Evolutionary conservation across 1,140 invertebrate genomes (phyloP).

Genomic region (Paraescarpia echinospica): DNA sequence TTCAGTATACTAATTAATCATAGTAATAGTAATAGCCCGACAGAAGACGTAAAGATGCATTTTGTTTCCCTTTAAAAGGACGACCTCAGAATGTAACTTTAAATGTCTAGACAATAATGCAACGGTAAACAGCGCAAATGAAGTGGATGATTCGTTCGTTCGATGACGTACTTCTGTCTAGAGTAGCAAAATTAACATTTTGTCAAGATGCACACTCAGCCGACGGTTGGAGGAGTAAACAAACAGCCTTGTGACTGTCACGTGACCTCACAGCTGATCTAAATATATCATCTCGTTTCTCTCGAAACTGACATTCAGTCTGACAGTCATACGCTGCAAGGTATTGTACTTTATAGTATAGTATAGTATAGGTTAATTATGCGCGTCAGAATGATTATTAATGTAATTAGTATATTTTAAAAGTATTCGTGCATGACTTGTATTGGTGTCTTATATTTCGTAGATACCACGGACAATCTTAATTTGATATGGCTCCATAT

Average conservation of each 20-base stretch:
- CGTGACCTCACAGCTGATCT: background rate
- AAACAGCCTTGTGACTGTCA: background rate
- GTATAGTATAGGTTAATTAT: background rate
- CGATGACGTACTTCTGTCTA: background rate
- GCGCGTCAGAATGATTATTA: no score
- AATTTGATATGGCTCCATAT: no score
- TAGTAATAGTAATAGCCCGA: no score
- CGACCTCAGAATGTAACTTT: background rate
- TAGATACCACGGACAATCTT: no score
- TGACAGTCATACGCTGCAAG: background rate
- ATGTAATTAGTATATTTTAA: no score
- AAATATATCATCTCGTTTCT: background rate
- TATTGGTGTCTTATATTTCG: no score
- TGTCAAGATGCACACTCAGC: background rate
- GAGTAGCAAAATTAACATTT: background rate
- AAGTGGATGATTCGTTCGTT: no score
- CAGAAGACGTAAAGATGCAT: no score
- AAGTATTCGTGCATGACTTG: no score
- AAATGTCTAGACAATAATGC: background rate
- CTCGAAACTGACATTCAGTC: background rate
- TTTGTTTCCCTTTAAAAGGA: no score
- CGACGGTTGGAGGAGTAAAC: background rate
- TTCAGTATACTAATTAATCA: no score
- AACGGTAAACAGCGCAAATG: background rate
- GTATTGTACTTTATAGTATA: background rate